A percentile compares a stretch with the other conserved stretches of the same genome.
Conservation (phyloP, 1,140 invertebrate genomes). For the Euborellia annulipes region DNA sequence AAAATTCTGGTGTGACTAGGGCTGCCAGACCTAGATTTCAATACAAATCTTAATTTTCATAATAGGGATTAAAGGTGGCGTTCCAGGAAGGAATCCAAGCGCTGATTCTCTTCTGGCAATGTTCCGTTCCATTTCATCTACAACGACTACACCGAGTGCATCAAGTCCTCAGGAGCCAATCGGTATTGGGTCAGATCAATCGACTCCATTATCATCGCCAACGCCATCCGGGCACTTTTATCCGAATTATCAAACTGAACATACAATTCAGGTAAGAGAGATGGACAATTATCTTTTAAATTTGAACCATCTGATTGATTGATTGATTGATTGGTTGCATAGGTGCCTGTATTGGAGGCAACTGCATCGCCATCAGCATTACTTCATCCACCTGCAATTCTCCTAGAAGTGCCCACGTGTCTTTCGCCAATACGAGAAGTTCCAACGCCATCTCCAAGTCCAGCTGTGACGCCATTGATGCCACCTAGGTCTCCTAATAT, state of each 20-base stretch:
- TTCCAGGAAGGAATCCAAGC: constrained; percentile 26
- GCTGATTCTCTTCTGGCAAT: constrained; percentile 59
- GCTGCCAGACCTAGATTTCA: too few relatives aligned
- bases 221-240: not conserved
- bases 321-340: too few relatives aligned
- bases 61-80: constrained; percentile 14
- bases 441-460: constrained; percentile 39
- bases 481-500: constrained; percentile 9
- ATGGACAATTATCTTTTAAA: too few relatives aligned
- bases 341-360: constrained; percentile 9
- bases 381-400: constrained; percentile 46
- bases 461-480: constrained; percentile 47
- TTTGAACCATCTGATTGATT: too few relatives aligned
- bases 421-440: constrained; percentile 47
- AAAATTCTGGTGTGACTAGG: too few relatives aligned
- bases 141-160: constrained; percentile 40
- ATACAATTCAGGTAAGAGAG: too few relatives aligned
- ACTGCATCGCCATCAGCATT: constrained; percentile 30
- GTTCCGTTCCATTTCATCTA: constrained; percentile 44
- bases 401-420: constrained; percentile 49
- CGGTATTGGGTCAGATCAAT: not conserved
- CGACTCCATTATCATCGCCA: constrained; percentile 7
- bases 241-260: too few relatives aligned
- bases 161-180: constrained; percentile 38
- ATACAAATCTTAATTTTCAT: constrained; percentile 3